These are phyloP conservation scores for Pipistrellus kuhlii DNA, from an alignment of 2,797 vertebrate species.

Conservation along the genomic window DNA sequence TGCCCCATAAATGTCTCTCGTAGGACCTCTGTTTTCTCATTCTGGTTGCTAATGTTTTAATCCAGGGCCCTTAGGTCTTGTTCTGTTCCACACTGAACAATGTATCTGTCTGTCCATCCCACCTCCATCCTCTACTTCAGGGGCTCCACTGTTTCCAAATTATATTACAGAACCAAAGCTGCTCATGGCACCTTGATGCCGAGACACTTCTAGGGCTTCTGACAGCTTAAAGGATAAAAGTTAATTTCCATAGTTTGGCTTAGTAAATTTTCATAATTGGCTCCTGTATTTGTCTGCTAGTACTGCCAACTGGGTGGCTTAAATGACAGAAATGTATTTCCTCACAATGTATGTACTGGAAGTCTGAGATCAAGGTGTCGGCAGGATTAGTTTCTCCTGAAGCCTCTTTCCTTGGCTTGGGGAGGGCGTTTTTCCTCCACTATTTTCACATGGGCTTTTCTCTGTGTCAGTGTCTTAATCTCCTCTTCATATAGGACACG, in stretches of 20 bases:
- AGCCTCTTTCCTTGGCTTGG: background rate
- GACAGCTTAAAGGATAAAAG: background rate
- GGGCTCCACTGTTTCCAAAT: background rate
- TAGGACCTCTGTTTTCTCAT: background rate
- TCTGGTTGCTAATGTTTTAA: background rate
- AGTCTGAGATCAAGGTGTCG: background rate
- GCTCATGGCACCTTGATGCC: background rate
- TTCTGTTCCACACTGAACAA: background rate
- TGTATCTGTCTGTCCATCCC: background rate
- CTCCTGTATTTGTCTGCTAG: background rate
- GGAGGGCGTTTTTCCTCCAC: background rate
- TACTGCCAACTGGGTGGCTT: background rate
- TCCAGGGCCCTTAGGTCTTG: background rate
- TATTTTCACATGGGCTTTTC: background rate
- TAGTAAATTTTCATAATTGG: background rate
- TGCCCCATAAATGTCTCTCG: background rate
- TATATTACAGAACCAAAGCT: background rate
- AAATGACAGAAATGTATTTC: background rate
- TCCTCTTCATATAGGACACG: background rate
- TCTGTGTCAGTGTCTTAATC: background rate
- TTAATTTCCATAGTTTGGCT: background rate
- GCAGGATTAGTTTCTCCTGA: background rate
- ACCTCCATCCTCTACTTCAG: background rate
- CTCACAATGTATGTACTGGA: background rate
- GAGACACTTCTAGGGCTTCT: background rate